A percentile compares a stretch with the other conserved stretches of the same genome.
Conservation (phyloP, 2,888 invertebrate species). For the Scaptomyza parva region DNA sequence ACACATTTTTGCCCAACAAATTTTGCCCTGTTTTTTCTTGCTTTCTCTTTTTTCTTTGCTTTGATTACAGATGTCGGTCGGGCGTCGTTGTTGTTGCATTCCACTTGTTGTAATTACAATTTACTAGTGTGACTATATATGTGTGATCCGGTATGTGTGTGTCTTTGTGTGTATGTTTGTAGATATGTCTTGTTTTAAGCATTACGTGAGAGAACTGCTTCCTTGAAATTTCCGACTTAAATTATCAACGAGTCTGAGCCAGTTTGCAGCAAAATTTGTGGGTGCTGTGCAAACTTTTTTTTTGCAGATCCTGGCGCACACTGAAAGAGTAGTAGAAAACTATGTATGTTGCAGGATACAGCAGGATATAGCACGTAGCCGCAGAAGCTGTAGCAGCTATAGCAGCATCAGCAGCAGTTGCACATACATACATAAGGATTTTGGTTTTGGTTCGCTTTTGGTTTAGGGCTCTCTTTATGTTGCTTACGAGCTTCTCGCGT, state of each 20-base stretch:
- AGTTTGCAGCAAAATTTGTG: conserved; percentile 61
- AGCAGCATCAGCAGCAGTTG: conserved; percentile 56
- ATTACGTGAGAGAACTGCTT: conserved; percentile 66
- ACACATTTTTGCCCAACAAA: conserved; percentile 46
- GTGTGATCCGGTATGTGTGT: conserved; percentile 10
- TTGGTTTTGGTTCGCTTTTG: conserved; percentile 67
- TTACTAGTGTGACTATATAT: conserved; percentile 42
- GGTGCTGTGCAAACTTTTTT: conserved; percentile 70
- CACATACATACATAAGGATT: conserved; percentile 72
- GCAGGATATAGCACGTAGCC: conserved; percentile 66
- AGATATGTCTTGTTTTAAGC: conserved; percentile 60
- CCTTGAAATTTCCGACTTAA: conserved; percentile 76
- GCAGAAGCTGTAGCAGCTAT: conserved; percentile 64
- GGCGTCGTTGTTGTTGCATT: conserved; percentile 40
- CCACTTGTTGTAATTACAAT: conserved; percentile 77
- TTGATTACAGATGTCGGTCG: conserved; percentile 63
- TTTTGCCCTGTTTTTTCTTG: conserved; percentile 37
- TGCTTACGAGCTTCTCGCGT: conserved; percentile 32
- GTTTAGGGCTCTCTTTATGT: conserved; percentile 45
- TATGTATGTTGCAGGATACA: background rate
- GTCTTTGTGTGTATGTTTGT: conserved; percentile 16
- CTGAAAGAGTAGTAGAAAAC: conserved; percentile 5
- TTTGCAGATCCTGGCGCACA: too few species aligned
- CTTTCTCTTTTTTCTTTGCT: conserved; percentile 36
- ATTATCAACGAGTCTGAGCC: conserved; percentile 73